Evolutionary conservation across 2,888 invertebrate species (phyloP).

Genomic region (Xestia c-nigrum): DNA sequence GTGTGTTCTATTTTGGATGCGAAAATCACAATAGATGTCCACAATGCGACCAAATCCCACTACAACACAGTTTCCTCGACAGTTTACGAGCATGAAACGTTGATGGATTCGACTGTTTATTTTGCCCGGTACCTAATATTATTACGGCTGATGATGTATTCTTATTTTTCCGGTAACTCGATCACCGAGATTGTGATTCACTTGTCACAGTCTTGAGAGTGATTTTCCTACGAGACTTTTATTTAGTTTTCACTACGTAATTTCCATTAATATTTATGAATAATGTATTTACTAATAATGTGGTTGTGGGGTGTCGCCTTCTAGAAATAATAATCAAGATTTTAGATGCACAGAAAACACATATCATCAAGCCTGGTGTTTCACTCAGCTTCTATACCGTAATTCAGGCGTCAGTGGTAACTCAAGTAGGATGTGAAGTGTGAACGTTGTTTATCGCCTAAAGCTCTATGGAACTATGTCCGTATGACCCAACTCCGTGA

Average conservation of each 20-base stretch:
- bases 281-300: no score
- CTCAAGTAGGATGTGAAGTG: conserved; percentile 9
- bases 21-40: conserved; percentile 19
- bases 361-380: conserved; percentile 16
- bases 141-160: conserved; percentile 15
- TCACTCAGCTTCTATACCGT: conserved; percentile 17
- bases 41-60: neutral
- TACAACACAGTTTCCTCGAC: neutral
- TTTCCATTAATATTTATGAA: neutral
- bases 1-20: conserved; percentile 3
- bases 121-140: conserved; percentile 4
- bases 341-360: conserved; percentile 4
- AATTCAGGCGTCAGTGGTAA: conserved; percentile 21
- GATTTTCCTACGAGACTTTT: conserved; percentile 1
- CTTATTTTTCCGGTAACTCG: conserved; percentile 20
- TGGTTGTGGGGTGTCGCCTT: neutral
- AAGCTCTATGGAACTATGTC: conserved; percentile 9
- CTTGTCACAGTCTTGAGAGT: neutral
- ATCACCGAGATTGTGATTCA: conserved; percentile 12
- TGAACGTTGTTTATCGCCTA: conserved; percentile 21
- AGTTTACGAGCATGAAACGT: conserved; percentile 9
- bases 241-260: neutral
- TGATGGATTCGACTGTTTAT: neutral
- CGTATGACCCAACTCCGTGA: neutral
- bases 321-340: neutral